These are phyloP conservation scores for Eutolmus rufibarbis DNA, from an alignment of 2,888 invertebrate genomes.

Conservation along the genomic window DNA sequence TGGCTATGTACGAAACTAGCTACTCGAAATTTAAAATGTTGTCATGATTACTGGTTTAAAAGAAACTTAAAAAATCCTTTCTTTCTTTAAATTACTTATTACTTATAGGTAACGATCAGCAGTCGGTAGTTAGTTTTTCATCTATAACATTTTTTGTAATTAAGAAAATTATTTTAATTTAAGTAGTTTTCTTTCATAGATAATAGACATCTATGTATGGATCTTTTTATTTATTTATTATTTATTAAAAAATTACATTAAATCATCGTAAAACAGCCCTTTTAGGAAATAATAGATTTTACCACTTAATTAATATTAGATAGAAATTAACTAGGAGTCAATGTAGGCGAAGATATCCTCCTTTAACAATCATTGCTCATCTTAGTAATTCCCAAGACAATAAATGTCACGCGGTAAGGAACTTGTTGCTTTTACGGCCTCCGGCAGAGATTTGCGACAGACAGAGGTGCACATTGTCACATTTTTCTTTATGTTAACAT, in stretches of 20 bases:
- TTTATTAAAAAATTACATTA: neutral
- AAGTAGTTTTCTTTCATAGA: too few species aligned
- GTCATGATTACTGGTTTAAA: too few species aligned
- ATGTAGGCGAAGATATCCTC: neutral
- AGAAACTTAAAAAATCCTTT: too few species aligned
- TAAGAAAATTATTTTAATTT: too few species aligned
- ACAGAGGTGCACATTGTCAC: conserved; percentile 1
- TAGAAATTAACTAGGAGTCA: neutral
- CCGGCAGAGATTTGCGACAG: neutral
- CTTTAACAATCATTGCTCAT: neutral
- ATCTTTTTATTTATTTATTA: too few species aligned
- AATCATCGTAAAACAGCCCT: neutral
- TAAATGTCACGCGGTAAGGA: neutral
- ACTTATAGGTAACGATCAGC: too few species aligned
- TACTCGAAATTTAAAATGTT: too few species aligned
- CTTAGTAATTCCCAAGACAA: neutral
- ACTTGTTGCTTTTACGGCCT: conserved; percentile 10
- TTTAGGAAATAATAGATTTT: neutral
- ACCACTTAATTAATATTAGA: neutral
- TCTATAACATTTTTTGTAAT: too few species aligned
- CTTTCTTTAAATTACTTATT: too few species aligned
- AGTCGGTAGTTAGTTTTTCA: too few species aligned
- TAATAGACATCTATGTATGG: too few species aligned
- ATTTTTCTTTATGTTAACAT: conserved; percentile 18
- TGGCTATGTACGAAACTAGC: too few species aligned